Conservation (phyloP, 2,888 invertebrate genomes). For the Osmoderma eremita region DNA sequence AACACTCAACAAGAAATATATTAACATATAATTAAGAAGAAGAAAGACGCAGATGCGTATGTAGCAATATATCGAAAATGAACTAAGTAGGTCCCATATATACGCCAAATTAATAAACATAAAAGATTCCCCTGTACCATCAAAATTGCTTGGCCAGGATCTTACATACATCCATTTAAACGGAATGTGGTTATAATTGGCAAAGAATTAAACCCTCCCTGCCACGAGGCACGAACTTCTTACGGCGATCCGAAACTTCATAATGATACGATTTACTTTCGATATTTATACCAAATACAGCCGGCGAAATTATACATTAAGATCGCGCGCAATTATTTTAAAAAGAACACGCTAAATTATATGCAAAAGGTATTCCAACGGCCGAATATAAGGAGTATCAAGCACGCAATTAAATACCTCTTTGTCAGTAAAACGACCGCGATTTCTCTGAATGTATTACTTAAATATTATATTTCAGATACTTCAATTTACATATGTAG, state of each 20-base stretch:
- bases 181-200: conserved; percentile 29
- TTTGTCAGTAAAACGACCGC: not conserved
- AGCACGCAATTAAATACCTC: conserved; percentile 20
- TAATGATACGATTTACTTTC: conserved; percentile 33
- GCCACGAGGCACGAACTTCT: conserved; percentile 25
- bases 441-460: conserved; percentile 18
- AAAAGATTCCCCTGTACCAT: conserved; percentile 13
- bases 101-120: conserved; percentile 8
- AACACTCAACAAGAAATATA: too few relatives aligned
- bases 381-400: not conserved
- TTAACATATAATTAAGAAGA: conserved; percentile 4
- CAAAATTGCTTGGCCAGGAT: conserved; percentile 1
- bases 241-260: conserved; percentile 20
- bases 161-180: conserved; percentile 3
- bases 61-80: conserved; percentile 4
- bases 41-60: not conserved
- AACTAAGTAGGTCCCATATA: conserved; percentile 14
- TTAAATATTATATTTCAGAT: conserved; percentile 5
- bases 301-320: conserved; percentile 24
- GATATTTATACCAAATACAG: conserved; percentile 34
- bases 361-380: conserved; percentile 11
- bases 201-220: conserved; percentile 11
- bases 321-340: conserved; percentile 17
- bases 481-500: not conserved
- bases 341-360: conserved; percentile 11